Conservation (phyloP, 2,888 invertebrate species). For the Luperina nickerlii region DNA sequence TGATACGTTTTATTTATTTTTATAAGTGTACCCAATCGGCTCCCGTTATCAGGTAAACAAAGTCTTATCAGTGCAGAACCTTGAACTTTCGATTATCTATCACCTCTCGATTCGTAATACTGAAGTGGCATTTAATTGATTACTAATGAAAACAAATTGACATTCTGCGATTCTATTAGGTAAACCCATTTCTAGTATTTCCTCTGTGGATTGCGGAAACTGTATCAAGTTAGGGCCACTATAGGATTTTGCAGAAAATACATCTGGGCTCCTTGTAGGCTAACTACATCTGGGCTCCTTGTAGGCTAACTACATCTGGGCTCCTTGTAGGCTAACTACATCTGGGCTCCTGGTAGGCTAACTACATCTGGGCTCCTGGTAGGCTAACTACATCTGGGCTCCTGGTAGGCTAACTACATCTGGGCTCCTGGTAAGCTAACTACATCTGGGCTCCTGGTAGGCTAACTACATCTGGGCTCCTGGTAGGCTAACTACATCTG, state of each 20-base stretch:
- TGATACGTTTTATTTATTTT: neutral
- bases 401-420: neutral
- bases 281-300: neutral
- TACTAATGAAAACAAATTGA: neutral
- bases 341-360: neutral
- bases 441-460: neutral
- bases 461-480: neutral
- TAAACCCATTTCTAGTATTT: neutral
- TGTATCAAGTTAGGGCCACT: neutral
- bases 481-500: neutral
- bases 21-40: neutral
- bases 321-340: neutral
- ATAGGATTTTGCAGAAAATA: neutral
- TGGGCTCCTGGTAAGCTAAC: neutral
- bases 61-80: slow-evolving; percentile 23
- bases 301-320: neutral
- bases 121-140: neutral
- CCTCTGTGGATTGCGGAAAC: too few relatives aligned
- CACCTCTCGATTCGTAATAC: slow-evolving; percentile 3
- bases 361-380: neutral
- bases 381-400: neutral
- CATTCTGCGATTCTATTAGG: neutral
- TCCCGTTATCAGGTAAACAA: neutral
- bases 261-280: neutral
- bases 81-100: slow-evolving; percentile 18